These are phyloP conservation scores for Xenopus petersii DNA, from an alignment of 2,797 vertebrate genomes.

Conservation along the genomic window DNA sequence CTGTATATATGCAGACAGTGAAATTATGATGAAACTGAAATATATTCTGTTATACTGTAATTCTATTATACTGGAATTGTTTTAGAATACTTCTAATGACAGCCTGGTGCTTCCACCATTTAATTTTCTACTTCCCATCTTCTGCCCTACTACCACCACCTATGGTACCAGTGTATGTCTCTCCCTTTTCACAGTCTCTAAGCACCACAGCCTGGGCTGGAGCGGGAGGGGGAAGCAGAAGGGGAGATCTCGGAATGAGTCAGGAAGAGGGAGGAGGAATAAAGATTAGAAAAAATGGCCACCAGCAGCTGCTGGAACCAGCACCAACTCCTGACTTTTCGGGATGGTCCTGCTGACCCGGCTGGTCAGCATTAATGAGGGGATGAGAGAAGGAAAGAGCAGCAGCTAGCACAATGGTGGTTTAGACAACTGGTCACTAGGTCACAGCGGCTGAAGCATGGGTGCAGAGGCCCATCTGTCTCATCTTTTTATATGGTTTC, in stretches of 20 bases:
- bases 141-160: no score
- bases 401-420: constrained; percentile 17
- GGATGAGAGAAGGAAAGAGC: constrained; percentile 11
- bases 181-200: no score
- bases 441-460: not conserved
- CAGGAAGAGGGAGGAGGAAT: constrained; percentile 54
- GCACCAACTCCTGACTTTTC: not conserved
- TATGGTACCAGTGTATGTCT: no score
- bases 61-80: no score
- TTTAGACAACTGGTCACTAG: not conserved
- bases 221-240: constrained; percentile 15
- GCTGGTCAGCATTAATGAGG: constrained; percentile 58
- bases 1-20: no score
- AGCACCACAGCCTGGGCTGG: no score
- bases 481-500: not conserved
- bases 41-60: no score
- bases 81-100: no score
- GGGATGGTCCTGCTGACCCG: constrained; percentile 44
- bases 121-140: no score
- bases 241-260: constrained; percentile 58
- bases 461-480: not conserved
- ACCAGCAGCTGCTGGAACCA: constrained; percentile 57
- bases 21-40: no score
- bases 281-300: constrained; percentile 58
- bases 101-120: no score